phyloP scores from a whole-genome alignment of 2,797 vertebrate genomes.

The Brachymystax lenok region DNA sequence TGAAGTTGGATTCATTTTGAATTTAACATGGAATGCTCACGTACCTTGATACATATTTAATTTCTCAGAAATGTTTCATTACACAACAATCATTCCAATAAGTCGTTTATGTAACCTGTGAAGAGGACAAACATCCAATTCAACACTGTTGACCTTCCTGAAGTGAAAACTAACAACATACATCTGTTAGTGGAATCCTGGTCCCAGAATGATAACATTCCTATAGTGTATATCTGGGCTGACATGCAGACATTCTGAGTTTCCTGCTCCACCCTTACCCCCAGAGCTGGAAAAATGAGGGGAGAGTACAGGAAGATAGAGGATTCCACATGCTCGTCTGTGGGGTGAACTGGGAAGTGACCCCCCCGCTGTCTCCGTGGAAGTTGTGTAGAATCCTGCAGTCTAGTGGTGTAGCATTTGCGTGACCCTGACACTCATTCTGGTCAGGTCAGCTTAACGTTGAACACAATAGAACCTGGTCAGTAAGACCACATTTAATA shows the following conservation, averaged over 20 bases:
- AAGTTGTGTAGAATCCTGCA: background rate
- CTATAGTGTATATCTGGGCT: slow-evolving; percentile 37
- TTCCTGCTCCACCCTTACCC: slow-evolving; percentile 60
- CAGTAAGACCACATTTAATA: background rate
- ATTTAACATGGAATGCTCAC: too few relatives aligned
- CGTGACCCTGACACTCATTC: background rate
- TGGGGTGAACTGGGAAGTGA: slow-evolving; percentile 13
- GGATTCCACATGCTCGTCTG: slow-evolving; percentile 59
- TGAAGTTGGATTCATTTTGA: too few relatives aligned
- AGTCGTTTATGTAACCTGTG: too few relatives aligned
- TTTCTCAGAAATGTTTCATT: too few relatives aligned
- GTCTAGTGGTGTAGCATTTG: background rate
- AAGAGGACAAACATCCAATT: too few relatives aligned
- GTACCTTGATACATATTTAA: too few relatives aligned
- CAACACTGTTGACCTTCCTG: background rate
- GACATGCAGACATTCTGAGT: slow-evolving; percentile 53
- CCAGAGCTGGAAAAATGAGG: slow-evolving; percentile 35
- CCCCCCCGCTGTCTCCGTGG: background rate
- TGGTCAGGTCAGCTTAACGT: background rate
- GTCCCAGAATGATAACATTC: slow-evolving; percentile 45
- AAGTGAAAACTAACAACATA: slow-evolving; percentile 2
- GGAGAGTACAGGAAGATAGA: slow-evolving; percentile 49
- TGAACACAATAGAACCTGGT: background rate
- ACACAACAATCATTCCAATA: too few relatives aligned
- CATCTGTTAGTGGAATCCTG: slow-evolving; percentile 7